Conservation (phyloP, 2,797 vertebrate species). For the Rhincodon typus region DNA sequence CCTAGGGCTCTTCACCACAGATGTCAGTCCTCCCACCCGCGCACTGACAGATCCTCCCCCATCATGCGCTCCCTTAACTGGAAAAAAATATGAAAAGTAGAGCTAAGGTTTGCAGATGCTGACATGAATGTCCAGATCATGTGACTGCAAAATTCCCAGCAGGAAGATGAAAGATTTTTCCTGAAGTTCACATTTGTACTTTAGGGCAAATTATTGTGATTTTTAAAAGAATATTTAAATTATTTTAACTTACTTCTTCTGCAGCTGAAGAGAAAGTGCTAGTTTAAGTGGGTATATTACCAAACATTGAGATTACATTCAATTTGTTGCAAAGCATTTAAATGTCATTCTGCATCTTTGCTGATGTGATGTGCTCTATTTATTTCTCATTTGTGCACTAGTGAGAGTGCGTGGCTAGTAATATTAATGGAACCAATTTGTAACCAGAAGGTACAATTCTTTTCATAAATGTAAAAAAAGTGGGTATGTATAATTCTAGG, state of each 20-base stretch:
- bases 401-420: not conserved
- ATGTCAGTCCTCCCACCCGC: not conserved
- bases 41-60: not conserved
- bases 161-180: not conserved
- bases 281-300: not conserved
- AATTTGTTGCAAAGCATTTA: not conserved
- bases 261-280: no score
- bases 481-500: not conserved
- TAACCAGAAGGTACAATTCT: not conserved
- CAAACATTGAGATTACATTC: not conserved
- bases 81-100: not conserved
- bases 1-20: not conserved
- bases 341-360: not conserved
- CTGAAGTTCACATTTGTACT: not conserved
- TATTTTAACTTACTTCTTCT: not conserved
- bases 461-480: not conserved
- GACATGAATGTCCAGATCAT: not conserved
- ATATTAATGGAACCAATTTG: not conserved
- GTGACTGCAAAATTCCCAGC: not conserved
- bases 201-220: not conserved
- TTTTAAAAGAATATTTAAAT: not conserved
- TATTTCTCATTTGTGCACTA: conserved; percentile 1
- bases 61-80: not conserved
- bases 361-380: conserved; percentile 31
- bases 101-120: not conserved